Percentiles rank a stretch among this genome's conserved stretches.
phyloP scores from a whole-genome alignment of 1,140 invertebrate genomes.

The Marisa cornuarietis region DNA sequence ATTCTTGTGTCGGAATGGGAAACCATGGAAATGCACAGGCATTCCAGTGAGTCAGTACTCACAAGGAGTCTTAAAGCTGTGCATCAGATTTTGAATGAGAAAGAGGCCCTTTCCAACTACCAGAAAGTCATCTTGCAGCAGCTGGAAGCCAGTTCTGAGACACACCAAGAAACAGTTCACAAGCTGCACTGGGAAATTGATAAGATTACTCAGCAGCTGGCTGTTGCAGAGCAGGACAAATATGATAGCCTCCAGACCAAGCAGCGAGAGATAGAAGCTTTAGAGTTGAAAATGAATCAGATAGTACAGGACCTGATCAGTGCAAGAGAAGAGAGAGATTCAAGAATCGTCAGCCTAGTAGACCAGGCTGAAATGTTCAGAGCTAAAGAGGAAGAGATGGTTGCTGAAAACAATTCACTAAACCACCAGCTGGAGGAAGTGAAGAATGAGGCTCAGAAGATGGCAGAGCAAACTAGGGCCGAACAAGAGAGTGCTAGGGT shows the following conservation, averaged over 20 bases:
- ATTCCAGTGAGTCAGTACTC: constrained; percentile 2
- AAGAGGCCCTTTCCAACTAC: background rate
- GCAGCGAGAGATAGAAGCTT: background rate
- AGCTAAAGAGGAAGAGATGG: constrained; percentile 19
- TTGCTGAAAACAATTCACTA: constrained; percentile 17
- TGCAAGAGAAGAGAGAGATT: constrained; percentile 9
- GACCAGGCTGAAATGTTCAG: constrained; percentile 24
- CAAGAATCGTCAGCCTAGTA: background rate
- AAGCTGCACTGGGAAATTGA: background rate
- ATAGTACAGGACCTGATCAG: constrained; percentile 16
- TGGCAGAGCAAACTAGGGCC: background rate
- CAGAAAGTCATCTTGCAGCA: no score
- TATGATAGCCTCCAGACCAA: background rate
- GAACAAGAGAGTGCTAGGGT: constrained; percentile 11
- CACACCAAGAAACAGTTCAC: background rate
- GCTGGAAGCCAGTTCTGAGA: background rate
- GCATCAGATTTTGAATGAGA: constrained; percentile 2
- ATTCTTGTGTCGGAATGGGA: constrained; percentile 7
- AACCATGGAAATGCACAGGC: background rate
- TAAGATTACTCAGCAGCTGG: background rate
- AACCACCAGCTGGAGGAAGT: constrained; percentile 20
- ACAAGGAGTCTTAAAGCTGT: background rate
- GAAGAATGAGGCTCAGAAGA: constrained; percentile 6
- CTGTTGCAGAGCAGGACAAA: background rate
- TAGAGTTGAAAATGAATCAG: constrained; percentile 20